Conservation (phyloP, 2,113 vertebrate species). For the Lutjanus erythropterus region DNA sequence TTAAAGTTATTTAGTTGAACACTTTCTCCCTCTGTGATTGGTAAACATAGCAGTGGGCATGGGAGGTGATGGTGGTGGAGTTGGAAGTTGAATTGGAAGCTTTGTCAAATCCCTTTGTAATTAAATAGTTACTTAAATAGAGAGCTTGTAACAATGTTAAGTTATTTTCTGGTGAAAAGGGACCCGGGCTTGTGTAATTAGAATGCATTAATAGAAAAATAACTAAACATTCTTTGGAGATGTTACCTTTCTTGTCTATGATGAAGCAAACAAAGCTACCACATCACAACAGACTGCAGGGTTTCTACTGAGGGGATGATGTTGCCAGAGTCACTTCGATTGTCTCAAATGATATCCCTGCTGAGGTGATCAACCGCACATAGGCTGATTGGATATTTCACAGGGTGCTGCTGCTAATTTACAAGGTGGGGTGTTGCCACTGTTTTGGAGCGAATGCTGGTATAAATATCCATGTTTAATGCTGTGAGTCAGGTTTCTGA, state of each 20-base stretch:
- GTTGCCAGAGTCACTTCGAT: slow-evolving; percentile 61
- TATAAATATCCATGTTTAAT: slow-evolving; percentile 62
- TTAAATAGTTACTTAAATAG: not conserved
- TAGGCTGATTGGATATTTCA: slow-evolving; percentile 74
- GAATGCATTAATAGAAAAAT: not conserved
- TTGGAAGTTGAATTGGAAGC: not conserved
- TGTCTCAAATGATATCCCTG: slow-evolving; percentile 66
- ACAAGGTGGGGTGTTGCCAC: slow-evolving; percentile 52
- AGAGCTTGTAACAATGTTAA: not conserved
- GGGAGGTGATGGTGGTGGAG: not conserved
- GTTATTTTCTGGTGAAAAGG: slow-evolving; percentile 4
- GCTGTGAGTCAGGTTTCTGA: slow-evolving; percentile 49
- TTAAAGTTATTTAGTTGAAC: slow-evolving; percentile 44
- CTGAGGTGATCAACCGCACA: slow-evolving; percentile 72
- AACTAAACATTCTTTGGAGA: slow-evolving; percentile 33
- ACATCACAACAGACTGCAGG: slow-evolving; percentile 42
- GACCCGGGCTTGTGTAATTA: not conserved
- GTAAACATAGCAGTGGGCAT: slow-evolving; percentile 33
- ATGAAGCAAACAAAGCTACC: slow-evolving; percentile 37
- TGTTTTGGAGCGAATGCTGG: slow-evolving; percentile 25
- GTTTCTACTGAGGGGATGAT: slow-evolving; percentile 29
- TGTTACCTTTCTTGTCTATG: slow-evolving; percentile 29
- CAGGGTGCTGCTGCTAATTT: slow-evolving; percentile 64
- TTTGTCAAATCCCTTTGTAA: slow-evolving; percentile 3
- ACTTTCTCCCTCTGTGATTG: slow-evolving; percentile 35